Evolutionary conservation across 2,888 invertebrate genomes (phyloP).

Genomic region (Campoplex nolae): DNA sequence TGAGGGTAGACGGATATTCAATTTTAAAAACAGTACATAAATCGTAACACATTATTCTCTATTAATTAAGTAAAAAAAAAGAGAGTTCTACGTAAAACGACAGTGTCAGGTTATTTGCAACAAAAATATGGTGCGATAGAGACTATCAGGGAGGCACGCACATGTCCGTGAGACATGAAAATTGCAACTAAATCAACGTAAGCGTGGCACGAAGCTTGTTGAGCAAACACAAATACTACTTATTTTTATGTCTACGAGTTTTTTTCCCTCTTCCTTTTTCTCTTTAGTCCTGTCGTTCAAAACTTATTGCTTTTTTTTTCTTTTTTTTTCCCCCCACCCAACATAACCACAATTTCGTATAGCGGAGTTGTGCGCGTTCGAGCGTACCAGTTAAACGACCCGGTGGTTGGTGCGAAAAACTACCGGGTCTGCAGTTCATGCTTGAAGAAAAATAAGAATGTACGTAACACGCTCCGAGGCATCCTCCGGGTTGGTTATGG

Average conservation of each 20-base stretch:
- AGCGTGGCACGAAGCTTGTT: slow-evolving; percentile 13
- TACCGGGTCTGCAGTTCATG: slow-evolving; percentile 32
- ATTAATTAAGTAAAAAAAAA: background rate
- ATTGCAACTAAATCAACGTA: background rate
- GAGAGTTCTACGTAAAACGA: background rate
- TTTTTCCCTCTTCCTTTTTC: background rate
- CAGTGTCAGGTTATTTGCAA: background rate
- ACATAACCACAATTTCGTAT: background rate
- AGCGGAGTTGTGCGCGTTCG: slow-evolving; percentile 31
- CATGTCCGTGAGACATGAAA: slow-evolving; percentile 10
- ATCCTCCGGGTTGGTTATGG: slow-evolving; percentile 6
- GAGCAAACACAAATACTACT: background rate
- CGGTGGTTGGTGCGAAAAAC: slow-evolving; percentile 42
- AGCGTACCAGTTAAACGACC: slow-evolving; percentile 41
- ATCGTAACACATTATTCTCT: background rate
- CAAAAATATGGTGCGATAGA: background rate
- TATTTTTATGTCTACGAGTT: background rate
- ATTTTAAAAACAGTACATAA: background rate
- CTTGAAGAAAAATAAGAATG: slow-evolving; percentile 33
- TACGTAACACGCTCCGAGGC: slow-evolving; percentile 28
- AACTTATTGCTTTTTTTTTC: slow-evolving; percentile 11
- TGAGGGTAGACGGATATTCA: no score
- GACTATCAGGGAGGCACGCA: slow-evolving; percentile 7
- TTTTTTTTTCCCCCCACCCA: background rate
- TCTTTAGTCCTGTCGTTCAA: background rate